phyloP scores from a whole-genome alignment of 2,797 vertebrate genomes.

The Diglossa cyanea region DNA sequence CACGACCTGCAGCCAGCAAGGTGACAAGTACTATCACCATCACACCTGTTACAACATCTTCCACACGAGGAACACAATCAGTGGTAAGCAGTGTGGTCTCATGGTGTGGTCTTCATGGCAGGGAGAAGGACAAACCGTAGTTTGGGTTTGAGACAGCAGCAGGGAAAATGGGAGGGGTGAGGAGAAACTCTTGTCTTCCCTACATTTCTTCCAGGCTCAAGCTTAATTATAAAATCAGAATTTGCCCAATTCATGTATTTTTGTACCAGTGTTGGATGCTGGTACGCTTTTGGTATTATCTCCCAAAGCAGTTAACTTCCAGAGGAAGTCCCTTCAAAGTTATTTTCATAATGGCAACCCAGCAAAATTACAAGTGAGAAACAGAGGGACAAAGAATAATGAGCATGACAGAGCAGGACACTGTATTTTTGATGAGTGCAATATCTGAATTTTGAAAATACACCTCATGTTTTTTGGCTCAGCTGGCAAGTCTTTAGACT shows the following conservation, averaged over 20 bases:
- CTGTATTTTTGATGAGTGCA: background rate
- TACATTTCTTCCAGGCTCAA: background rate
- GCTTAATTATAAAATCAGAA: background rate
- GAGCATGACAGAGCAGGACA: background rate
- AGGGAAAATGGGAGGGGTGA: background rate
- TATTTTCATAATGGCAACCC: background rate
- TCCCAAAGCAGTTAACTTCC: background rate
- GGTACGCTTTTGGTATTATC: background rate
- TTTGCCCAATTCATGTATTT: background rate
- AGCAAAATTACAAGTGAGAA: background rate
- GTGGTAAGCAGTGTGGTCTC: slow-evolving; percentile 79
- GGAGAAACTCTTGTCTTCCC: background rate
- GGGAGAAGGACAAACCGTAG: background rate
- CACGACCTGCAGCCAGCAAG: slow-evolving; percentile 78
- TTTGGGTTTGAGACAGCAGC: background rate
- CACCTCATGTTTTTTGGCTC: background rate
- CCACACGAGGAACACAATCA: slow-evolving; percentile 84
- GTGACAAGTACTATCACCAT: slow-evolving; percentile 96
- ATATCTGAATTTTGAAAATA: background rate
- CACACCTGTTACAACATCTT: slow-evolving; percentile 83
- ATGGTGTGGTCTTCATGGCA: background rate
- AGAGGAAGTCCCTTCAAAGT: background rate
- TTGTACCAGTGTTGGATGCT: background rate
- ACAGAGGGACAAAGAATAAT: background rate
- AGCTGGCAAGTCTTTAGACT: background rate